Evolutionary conservation across 2,888 invertebrate genomes (phyloP).

Genomic region (Macropis europaea): DNA sequence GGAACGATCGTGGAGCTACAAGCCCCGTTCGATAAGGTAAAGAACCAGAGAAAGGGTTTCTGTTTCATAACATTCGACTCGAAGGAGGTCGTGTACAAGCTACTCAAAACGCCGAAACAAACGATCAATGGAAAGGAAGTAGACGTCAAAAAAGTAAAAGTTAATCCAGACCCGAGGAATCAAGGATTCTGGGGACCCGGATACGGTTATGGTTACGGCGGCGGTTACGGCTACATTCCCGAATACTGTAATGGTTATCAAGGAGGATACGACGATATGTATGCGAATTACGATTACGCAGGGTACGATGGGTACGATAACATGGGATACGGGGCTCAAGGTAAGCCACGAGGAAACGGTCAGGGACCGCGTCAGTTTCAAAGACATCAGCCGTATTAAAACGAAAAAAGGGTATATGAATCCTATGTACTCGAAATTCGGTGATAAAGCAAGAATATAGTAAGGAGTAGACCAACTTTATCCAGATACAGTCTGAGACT

Average conservation of each 20-base stretch:
- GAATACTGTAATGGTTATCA: slow-evolving; percentile 77
- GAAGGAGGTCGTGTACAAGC: slow-evolving; percentile 83
- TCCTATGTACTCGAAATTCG: slow-evolving; percentile 52
- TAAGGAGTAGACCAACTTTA: slow-evolving; percentile 60
- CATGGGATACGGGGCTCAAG: slow-evolving; percentile 72
- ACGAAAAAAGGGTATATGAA: slow-evolving; percentile 56
- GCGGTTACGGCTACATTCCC: slow-evolving; percentile 76
- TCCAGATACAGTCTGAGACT: slow-evolving; percentile 51
- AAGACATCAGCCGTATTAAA: slow-evolving; percentile 79
- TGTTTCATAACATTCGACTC: slow-evolving; percentile 86
- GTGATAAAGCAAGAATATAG: slow-evolving; percentile 66
- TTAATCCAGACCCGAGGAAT: slow-evolving; percentile 80
- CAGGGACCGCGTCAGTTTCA: slow-evolving; percentile 79
- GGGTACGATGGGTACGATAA: slow-evolving; percentile 78
- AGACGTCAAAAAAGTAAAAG: slow-evolving; percentile 82
- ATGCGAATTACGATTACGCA: slow-evolving; percentile 78
- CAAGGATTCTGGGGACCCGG: slow-evolving; percentile 78
- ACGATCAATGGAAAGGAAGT: slow-evolving; percentile 83
- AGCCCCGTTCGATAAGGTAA: slow-evolving; percentile 85
- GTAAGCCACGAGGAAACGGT: slow-evolving; percentile 77
- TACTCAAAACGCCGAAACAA: slow-evolving; percentile 82
- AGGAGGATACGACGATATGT: slow-evolving; percentile 77
- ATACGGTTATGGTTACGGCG: slow-evolving; percentile 75
- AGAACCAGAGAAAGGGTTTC: slow-evolving; percentile 84
- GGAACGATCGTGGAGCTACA: slow-evolving; percentile 84